Evolutionary conservation across 2,797 vertebrate species (phyloP).

Genomic region (Acanthurus lineatus): DNA sequence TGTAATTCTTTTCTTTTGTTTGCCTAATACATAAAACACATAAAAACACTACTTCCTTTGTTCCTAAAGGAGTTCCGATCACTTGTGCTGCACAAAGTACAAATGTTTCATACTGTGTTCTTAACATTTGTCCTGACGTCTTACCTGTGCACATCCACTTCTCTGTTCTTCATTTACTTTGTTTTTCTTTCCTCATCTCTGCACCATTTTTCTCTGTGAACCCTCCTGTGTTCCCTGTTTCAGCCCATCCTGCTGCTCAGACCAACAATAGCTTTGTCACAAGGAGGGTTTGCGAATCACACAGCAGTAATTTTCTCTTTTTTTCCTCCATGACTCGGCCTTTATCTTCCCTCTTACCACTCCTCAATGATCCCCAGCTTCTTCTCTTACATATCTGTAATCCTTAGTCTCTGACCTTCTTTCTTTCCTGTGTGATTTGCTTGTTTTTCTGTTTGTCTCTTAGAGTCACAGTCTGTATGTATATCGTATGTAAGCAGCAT

Average conservation of each 20-base stretch:
- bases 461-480: neutral
- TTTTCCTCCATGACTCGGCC: neutral
- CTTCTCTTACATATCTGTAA: neutral
- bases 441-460: neutral
- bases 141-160: neutral
- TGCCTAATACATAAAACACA: neutral
- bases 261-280: neutral
- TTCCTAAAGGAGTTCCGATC: neutral
- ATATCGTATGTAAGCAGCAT: too few species aligned
- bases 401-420: neutral
- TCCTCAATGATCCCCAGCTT: neutral
- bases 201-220: neutral
- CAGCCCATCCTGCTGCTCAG: constrained; percentile 3
- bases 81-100: neutral
- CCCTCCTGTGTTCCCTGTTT: neutral
- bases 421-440: neutral
- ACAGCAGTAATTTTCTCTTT: constrained; percentile 18
- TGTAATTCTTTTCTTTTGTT: neutral
- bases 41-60: constrained; percentile 19
- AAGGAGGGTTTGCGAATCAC: constrained; percentile 20
- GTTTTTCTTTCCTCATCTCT: constrained; percentile 15
- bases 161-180: constrained; percentile 1
- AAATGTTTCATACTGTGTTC: neutral
- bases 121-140: neutral
- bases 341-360: neutral